phyloP scores from a whole-genome alignment of 1,140 invertebrate genomes.

The Homarus americanus region DNA sequence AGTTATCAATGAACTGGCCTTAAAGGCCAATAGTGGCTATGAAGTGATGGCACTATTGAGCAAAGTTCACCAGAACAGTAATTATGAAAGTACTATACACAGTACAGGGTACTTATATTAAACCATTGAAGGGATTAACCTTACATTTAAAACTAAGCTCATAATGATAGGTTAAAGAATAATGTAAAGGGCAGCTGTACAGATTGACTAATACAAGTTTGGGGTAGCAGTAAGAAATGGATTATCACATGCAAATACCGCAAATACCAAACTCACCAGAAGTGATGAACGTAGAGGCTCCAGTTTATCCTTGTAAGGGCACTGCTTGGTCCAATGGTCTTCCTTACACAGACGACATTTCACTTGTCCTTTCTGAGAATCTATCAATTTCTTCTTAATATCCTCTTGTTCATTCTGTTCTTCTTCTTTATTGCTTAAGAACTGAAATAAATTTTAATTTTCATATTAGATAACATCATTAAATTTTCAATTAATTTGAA shows the following conservation, averaged over 20 bases:
- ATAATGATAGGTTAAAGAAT: not conserved
- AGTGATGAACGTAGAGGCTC: conserved; percentile 79
- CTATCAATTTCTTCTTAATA: conserved; percentile 86
- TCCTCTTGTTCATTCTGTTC: conserved; percentile 91
- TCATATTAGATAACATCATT: too few relatives aligned
- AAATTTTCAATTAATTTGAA: too few relatives aligned
- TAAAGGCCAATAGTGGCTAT: too few relatives aligned
- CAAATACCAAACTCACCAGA: conserved; percentile 76
- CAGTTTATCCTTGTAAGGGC: conserved; percentile 95
- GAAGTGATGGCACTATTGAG: too few relatives aligned
- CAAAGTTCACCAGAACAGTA: too few relatives aligned
- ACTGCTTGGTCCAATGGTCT: conserved; percentile 98
- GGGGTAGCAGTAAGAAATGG: too few relatives aligned
- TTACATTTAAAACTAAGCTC: too few relatives aligned
- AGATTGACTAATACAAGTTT: not conserved
- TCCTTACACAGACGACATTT: conserved; percentile 97
- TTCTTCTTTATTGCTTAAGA: conserved; percentile 91
- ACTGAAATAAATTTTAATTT: too few relatives aligned
- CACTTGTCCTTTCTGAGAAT: conserved; percentile 87
- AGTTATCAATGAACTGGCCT: too few relatives aligned
- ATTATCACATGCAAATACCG: conserved; percentile 74
- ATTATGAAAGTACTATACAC: too few relatives aligned
- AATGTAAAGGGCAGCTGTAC: not conserved
- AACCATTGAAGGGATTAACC: too few relatives aligned
- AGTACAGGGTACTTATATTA: too few relatives aligned